phyloP scores from a whole-genome alignment of 2,797 vertebrate genomes.

The Semaprochilodus insignis region DNA sequence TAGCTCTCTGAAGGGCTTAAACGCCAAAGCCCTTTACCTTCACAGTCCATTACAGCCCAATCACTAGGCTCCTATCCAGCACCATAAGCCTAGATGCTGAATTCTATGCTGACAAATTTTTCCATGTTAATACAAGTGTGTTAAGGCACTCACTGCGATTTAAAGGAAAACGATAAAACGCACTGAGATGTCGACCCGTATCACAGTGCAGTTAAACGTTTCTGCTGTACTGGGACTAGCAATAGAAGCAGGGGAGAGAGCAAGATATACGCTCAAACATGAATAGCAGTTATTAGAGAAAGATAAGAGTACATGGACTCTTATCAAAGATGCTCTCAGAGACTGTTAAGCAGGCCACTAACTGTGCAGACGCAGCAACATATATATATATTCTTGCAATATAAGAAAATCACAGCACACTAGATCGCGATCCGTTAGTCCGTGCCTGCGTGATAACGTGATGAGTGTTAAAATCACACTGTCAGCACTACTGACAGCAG shows the following conservation, averaged over 20 bases:
- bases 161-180: neutral
- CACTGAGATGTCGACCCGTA: neutral
- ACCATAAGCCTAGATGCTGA: neutral
- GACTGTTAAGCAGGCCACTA: neutral
- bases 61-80: neutral
- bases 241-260: neutral
- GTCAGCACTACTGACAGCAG: neutral
- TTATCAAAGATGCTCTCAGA: conserved; percentile 3
- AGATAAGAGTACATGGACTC: conserved; percentile 10
- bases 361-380: neutral
- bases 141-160: neutral
- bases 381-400: no score
- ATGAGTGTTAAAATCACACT: neutral
- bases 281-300: conserved; percentile 9
- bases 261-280: neutral
- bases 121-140: conserved; percentile 21
- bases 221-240: conserved; percentile 3
- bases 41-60: conserved; percentile 30
- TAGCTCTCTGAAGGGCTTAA: neutral
- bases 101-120: conserved; percentile 25
- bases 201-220: neutral
- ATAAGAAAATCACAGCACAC: no score
- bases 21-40: neutral
- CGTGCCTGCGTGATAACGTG: neutral
- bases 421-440: no score